Conservation (phyloP, 2,797 vertebrate species). For the Sphenodon punctatus region DNA sequence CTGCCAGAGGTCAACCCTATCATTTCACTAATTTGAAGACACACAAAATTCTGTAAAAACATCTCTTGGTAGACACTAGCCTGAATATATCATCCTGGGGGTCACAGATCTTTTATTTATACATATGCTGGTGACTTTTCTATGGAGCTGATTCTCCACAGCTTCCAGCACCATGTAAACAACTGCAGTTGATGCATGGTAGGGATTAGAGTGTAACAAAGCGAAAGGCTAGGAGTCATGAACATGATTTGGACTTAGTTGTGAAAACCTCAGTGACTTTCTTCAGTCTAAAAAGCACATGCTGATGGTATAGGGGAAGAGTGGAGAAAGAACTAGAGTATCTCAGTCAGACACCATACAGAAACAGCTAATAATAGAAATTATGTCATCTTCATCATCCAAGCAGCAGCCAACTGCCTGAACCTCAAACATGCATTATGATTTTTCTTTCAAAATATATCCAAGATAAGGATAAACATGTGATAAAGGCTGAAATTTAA, state of each 20-base stretch:
- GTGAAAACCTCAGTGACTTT: not conserved
- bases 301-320: not conserved
- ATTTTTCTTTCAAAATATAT: not conserved
- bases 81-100: not conserved
- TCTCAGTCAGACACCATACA: not conserved
- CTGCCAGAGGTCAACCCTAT: slow-evolving; percentile 14
- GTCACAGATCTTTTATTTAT: slow-evolving; percentile 30
- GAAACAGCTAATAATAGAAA: not conserved
- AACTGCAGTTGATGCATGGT: not conserved
- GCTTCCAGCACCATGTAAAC: slow-evolving; percentile 25
- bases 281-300: not conserved
- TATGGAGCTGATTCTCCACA: slow-evolving; percentile 26
- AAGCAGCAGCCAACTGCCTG: not conserved
- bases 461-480: not conserved
- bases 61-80: not conserved
- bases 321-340: not conserved
- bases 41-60: slow-evolving; percentile 32
- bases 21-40: slow-evolving; percentile 26
- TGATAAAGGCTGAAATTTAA: not conserved
- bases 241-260: not conserved
- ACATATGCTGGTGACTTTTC: slow-evolving; percentile 24
- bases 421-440: not conserved
- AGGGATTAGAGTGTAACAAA: slow-evolving; percentile 18
- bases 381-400: not conserved
- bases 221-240: not conserved